A percentile compares a stretch with the other conserved stretches of the same genome.
These are phyloP conservation scores for Arrhopalites spinosus DNA, from an alignment of 2,888 invertebrate species.

Conservation along the genomic window DNA sequence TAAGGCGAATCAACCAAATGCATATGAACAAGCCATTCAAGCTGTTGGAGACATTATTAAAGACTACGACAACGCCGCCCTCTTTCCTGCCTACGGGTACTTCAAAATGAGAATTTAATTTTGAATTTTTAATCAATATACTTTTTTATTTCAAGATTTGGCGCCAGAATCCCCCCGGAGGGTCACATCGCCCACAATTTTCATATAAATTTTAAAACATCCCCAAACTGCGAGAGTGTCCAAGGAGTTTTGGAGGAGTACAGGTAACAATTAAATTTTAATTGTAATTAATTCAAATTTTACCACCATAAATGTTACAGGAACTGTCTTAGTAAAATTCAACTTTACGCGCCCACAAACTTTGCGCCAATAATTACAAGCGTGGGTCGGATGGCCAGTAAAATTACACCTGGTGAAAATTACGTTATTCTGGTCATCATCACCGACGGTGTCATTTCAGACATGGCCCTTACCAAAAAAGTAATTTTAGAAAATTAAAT, in stretches of 20 bases:
- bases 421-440: slow-evolving; percentile 65
- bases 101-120: background rate
- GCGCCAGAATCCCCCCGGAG: slow-evolving; percentile 62
- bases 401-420: slow-evolving; percentile 59
- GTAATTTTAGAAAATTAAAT: slow-evolving; percentile 49
- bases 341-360: slow-evolving; percentile 65
- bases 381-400: slow-evolving; percentile 59
- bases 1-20: slow-evolving; percentile 57
- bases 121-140: background rate
- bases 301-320: slow-evolving; percentile 56
- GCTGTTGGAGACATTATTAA: slow-evolving; percentile 61
- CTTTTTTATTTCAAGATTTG: slow-evolving; percentile 58
- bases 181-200: slow-evolving; percentile 63
- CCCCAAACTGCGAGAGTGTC: slow-evolving; percentile 61
- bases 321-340: slow-evolving; percentile 56
- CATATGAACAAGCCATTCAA: slow-evolving; percentile 61
- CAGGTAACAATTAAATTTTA: slow-evolving; percentile 40
- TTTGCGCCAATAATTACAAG: slow-evolving; percentile 64
- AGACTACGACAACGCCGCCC: slow-evolving; percentile 63
- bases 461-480: slow-evolving; percentile 64
- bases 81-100: slow-evolving; percentile 61
- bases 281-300: background rate
- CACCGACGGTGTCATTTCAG: slow-evolving; percentile 66
- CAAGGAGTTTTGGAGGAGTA: slow-evolving; percentile 62
- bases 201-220: slow-evolving; percentile 58